These are phyloP conservation scores for Lophochroa leadbeateri DNA, from an alignment of 2,113 vertebrate species.

Conservation along the genomic window DNA sequence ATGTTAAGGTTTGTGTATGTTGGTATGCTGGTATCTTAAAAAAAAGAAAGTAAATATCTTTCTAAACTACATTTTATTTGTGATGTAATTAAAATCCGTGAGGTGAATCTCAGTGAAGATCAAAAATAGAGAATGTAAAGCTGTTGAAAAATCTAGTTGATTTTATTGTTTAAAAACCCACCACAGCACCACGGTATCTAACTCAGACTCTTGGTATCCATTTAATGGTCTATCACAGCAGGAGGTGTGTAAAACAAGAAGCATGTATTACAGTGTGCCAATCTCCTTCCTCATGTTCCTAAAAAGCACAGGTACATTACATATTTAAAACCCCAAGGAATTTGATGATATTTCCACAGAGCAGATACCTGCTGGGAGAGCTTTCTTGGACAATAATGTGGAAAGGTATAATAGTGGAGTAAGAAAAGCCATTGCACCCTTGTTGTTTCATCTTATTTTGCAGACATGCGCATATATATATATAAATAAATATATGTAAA, in stretches of 20 bases:
- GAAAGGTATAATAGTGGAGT: not conserved
- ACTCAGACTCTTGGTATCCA: not conserved
- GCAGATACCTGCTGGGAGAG: not conserved
- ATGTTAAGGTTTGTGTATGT: not conserved
- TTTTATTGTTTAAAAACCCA: not conserved
- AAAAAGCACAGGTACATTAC: slow-evolving; percentile 18
- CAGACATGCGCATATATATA: not conserved
- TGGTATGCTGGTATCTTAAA: not conserved
- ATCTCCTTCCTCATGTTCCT: not conserved
- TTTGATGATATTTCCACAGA: not conserved
- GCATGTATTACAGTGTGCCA: not conserved
- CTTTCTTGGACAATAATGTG: not conserved
- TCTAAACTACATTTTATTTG: not conserved
- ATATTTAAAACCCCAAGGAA: slow-evolving; percentile 29
- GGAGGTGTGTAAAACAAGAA: not conserved
- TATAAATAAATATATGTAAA: not conserved
- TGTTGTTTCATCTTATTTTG: not conserved
- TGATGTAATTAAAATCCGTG: not conserved
- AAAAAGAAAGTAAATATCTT: not conserved
- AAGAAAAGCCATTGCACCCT: not conserved
- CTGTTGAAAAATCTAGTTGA: not conserved
- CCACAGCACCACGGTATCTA: not conserved
- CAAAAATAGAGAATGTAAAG: not conserved
- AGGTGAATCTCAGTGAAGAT: not conserved
- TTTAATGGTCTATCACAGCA: not conserved